Conservation (phyloP, 2,113 vertebrate genomes). For the Oncorhynchus mykiss region DNA sequence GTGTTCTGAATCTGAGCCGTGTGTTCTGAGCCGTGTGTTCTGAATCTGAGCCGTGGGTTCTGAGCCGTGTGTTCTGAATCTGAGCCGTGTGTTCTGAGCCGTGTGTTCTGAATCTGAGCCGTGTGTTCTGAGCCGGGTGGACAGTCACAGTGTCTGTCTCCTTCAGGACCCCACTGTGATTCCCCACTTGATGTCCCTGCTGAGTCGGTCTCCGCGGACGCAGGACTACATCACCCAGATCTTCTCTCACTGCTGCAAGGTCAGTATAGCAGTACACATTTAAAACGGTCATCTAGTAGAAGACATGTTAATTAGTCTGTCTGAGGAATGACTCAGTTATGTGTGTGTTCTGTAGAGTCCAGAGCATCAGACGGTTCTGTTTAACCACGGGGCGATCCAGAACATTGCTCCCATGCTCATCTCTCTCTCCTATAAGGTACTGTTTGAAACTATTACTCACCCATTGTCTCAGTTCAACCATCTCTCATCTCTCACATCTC, state of each 20-base stretch:
- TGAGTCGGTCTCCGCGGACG: conserved; percentile 89
- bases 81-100: no score
- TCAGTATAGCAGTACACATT: conserved; percentile 65
- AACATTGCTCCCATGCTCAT: conserved; percentile 92
- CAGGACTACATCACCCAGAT: conserved; percentile 99
- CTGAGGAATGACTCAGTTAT: background rate
- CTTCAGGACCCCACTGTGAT: conserved; percentile 92
- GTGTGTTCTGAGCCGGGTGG: no score
- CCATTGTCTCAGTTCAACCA: background rate
- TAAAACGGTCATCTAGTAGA: background rate
- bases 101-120: no score
- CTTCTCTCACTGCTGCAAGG: conserved; percentile 99
- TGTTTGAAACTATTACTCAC: background rate
- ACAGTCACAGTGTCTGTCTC: background rate
- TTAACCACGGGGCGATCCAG: conserved; percentile 94
- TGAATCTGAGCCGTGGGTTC: no score
- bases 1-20: no score
- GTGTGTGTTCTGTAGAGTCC: conserved; percentile 78
- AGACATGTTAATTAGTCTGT: background rate
- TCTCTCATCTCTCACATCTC: background rate
- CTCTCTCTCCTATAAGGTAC: conserved; percentile 93
- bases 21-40: no score
- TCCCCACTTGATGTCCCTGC: conserved; percentile 94
- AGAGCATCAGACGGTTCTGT: conserved; percentile 96
- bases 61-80: no score